Evolutionary conservation across 1,140 invertebrate genomes (phyloP).

Genomic region (Apis laboriosa): DNA sequence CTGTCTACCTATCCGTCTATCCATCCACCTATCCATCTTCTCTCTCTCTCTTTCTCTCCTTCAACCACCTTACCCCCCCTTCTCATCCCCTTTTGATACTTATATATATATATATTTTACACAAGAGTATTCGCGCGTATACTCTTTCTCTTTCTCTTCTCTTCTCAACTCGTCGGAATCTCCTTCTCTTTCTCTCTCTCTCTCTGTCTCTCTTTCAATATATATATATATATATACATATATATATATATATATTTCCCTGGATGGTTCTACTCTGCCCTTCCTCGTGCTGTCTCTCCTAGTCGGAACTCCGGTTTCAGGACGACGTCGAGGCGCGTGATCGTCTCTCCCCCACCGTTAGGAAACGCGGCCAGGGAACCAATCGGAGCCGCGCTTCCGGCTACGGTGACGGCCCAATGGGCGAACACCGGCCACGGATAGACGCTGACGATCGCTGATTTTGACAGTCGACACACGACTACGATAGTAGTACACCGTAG

Average conservation of each 20-base stretch:
- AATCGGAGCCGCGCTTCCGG: slow-evolving; percentile 65
- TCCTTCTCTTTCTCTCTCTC: slow-evolving; percentile 20
- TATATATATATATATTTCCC: background rate
- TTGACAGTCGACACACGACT: slow-evolving; percentile 63
- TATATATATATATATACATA: too few relatives aligned
- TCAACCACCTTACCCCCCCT: slow-evolving; percentile 11
- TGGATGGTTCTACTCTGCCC: slow-evolving; percentile 30
- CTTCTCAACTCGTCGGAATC: background rate
- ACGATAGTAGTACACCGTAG: slow-evolving; percentile 7
- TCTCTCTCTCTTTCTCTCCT: background rate
- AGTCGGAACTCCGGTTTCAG: slow-evolving; percentile 35
- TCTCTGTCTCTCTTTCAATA: background rate
- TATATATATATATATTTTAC: background rate
- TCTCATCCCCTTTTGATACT: slow-evolving; percentile 3
- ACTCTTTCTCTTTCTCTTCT: background rate
- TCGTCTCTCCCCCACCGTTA: slow-evolving; percentile 50
- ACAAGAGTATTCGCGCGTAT: too few relatives aligned
- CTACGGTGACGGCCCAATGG: slow-evolving; percentile 62
- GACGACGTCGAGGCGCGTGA: slow-evolving; percentile 55
- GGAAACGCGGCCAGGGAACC: slow-evolving; percentile 49
- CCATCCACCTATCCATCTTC: background rate
- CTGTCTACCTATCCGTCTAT: slow-evolving; percentile 27
- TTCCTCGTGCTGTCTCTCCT: slow-evolving; percentile 60
- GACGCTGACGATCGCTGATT: slow-evolving; percentile 59
- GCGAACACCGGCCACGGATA: slow-evolving; percentile 59